Base-by-base conservation (phyloP, 2,797 vertebrate species). In the Myotis myotis region DNA sequence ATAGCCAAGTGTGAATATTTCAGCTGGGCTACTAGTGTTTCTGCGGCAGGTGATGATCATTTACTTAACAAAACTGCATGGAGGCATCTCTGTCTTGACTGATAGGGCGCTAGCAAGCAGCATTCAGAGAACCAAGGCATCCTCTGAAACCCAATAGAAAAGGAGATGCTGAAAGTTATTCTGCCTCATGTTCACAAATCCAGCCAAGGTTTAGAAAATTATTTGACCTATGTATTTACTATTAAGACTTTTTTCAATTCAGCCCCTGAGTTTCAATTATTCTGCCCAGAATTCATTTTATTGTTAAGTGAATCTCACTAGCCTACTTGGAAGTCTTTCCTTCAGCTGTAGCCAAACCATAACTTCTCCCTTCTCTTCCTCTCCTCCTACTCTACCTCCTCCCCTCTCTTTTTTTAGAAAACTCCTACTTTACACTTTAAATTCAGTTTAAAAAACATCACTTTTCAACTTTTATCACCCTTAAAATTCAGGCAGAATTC, bases 71-170 rank as follows among this genome's bases (percentile, higher is more conserved):
- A 68, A 79, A 36, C 3, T 87, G 4, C 8, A 60, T 23, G 44
- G 12, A 60, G 9, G 6, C 4, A 53, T 20, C 87, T 10, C 22
- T 49, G 92, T 68, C 23, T 72, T 72, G 25, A 0, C 13, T 38
- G 5, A 3, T 2, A 60, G 3, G 0, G 8, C 49, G 10, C 30
- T 66, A 44, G 12, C 0, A 30, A 44, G 28, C 12, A 60, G 5
- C 36, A 7, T 20, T 64, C 30, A 78, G 55, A 75, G 22, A 87
- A 2, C 0, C 19, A 33, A 44, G 72, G 3, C 16, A 68, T 47
- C 10, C 5, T 89, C 30, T 68, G 33, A 53, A 94, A 1, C 0
- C 8, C 47, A 71, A 47, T 16, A 41, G 10, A 62, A 71, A 25
- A 53, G 22, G 57, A 60, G 1, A 53, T 51, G 55, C 1, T 20